A percentile compares a stretch with the other conserved stretches of the same genome.
These are phyloP conservation scores for Parapsyche elsis DNA, from an alignment of 1,140 invertebrate genomes.

Conservation along the genomic window DNA sequence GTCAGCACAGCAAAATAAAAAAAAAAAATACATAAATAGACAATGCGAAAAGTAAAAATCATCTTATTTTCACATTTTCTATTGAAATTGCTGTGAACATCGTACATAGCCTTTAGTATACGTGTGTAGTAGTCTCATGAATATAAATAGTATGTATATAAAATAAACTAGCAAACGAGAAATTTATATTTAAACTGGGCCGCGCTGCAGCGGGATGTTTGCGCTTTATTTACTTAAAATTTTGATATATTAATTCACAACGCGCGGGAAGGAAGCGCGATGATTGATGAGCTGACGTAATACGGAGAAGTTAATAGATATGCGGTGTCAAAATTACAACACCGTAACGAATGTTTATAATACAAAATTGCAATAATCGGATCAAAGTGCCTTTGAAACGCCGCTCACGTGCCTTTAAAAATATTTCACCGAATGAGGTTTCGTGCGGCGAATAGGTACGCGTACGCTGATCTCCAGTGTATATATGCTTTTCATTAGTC, in stretches of 20 bases:
- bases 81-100: no score
- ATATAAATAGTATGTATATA: slow-evolving; percentile 23
- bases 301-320: slow-evolving; percentile 10
- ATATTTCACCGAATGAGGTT: neutral
- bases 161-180: neutral
- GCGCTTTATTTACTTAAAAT: slow-evolving; percentile 26
- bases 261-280: neutral
- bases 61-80: no score
- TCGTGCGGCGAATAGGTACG: neutral
- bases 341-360: neutral
- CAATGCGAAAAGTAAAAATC: no score
- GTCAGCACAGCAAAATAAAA: no score
- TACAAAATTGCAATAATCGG: neutral
- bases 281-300: slow-evolving; percentile 19
- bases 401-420: no score
- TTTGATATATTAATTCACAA: slow-evolving; percentile 29
- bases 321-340: slow-evolving; percentile 10
- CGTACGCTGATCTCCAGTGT: slow-evolving; percentile 10
- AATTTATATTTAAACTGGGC: neutral
- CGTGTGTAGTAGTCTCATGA: no score
- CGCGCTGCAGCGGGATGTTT: neutral
- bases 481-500: slow-evolving; percentile 26
- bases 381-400: no score
- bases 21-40: no score
- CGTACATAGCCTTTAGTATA: neutral